Evolutionary conservation across 1,140 invertebrate genomes (phyloP).

Genomic region (Phthorimaea operculella): DNA sequence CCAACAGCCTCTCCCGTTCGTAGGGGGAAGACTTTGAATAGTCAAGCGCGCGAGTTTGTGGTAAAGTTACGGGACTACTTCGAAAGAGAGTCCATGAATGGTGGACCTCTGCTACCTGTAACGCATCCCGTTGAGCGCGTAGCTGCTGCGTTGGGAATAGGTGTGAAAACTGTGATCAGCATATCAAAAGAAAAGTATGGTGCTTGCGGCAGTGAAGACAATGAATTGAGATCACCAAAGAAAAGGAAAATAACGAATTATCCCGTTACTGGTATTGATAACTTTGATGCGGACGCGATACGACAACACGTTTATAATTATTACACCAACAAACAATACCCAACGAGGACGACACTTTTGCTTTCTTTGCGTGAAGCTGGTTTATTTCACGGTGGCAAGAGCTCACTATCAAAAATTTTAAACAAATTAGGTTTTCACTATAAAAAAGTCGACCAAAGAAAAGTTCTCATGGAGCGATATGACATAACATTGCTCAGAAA

Average conservation of each 20-base stretch:
- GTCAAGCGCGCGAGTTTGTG: not conserved
- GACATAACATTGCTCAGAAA: constrained; percentile 13
- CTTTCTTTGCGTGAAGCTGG: constrained; percentile 11
- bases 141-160: not conserved
- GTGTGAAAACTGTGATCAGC: not conserved
- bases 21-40: not conserved
- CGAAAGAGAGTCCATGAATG: no score
- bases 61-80: not conserved
- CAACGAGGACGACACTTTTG: not conserved
- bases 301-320: not conserved
- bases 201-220: not conserved
- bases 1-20: no score
- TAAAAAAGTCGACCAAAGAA: constrained; percentile 16
- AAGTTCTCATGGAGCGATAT: constrained; percentile 15
- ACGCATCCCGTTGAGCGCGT: not conserved
- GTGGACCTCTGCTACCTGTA: no score
- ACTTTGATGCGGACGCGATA: not conserved
- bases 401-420: constrained; percentile 12
- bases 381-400: constrained; percentile 8
- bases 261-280: not conserved
- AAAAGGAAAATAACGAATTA: not conserved
- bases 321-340: not conserved
- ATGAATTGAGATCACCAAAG: not conserved
- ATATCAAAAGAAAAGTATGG: not conserved
- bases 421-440: constrained; percentile 11